phyloP scores from a whole-genome alignment of 2,113 vertebrate species.

The Labeo catla region DNA sequence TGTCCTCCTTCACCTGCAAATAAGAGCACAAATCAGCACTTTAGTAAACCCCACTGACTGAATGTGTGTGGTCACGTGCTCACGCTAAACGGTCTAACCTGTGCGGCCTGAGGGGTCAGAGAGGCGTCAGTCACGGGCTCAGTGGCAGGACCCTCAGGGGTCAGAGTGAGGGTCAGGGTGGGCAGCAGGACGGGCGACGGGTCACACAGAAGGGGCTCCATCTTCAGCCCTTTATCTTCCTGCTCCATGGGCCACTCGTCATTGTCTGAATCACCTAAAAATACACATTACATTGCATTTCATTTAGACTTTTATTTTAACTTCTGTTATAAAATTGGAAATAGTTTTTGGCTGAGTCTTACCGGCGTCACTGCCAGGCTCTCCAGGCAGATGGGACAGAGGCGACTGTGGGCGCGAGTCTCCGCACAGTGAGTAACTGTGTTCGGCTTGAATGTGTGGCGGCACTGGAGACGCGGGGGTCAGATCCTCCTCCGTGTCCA shows the following conservation, averaged over 20 bases:
- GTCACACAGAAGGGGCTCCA: constrained; percentile 82
- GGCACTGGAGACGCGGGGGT: constrained; percentile 83
- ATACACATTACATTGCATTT: not conserved
- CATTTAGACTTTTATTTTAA: not conserved
- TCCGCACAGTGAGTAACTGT: constrained; percentile 96
- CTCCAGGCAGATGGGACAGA: constrained; percentile 83
- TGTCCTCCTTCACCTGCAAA: constrained; percentile 81
- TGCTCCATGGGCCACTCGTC: constrained; percentile 90
- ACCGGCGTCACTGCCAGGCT: constrained; percentile 89
- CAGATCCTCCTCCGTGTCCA: constrained; percentile 84
- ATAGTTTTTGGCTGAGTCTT: constrained; percentile 37
- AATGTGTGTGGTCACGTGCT: not conserved
- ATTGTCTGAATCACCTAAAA: constrained; percentile 80
- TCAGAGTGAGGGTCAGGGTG: constrained; percentile 81
- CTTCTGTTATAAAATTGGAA: not conserved
- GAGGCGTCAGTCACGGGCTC: constrained; percentile 56
- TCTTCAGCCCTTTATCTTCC: constrained; percentile 76
- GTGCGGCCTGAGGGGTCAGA: constrained; percentile 48
- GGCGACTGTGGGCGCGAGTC: constrained; percentile 94
- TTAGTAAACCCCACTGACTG: not conserved
- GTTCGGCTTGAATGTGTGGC: constrained; percentile 95
- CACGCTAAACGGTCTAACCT: constrained; percentile 66
- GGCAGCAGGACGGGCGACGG: constrained; percentile 81
- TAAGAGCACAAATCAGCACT: not conserved
- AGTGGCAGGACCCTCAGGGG: constrained; percentile 54